Percentiles rank a stretch among this genome's conserved stretches.
phyloP scores from a whole-genome alignment of 1,140 invertebrate species.

The Drosophila nikananu region DNA sequence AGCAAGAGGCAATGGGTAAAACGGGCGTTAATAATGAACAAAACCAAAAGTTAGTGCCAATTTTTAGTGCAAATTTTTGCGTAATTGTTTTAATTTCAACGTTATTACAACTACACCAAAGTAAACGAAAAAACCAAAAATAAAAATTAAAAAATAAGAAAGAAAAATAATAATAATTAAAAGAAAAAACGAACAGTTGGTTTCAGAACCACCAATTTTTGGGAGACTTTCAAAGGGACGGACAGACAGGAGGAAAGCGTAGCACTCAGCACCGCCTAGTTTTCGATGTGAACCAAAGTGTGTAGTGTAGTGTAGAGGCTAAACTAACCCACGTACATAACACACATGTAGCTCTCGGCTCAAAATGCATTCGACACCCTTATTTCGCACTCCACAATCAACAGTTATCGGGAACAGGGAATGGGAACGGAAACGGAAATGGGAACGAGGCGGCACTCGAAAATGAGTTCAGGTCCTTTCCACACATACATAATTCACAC shows the following conservation, averaged over 20 bases:
- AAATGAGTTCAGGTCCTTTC: conserved; percentile 36
- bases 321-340: conserved; percentile 39
- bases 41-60: conserved; percentile 75
- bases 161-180: background rate
- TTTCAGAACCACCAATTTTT: conserved; percentile 83
- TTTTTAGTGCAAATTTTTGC: conserved; percentile 83
- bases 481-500: conserved; percentile 19
- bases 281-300: conserved; percentile 48
- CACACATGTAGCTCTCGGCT: conserved; percentile 33
- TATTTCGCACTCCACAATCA: conserved; percentile 30
- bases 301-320: conserved; percentile 52
- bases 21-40: conserved; percentile 39
- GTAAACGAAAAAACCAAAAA: conserved; percentile 32
- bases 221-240: conserved; percentile 63
- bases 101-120: conserved; percentile 49
- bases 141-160: conserved; percentile 27
- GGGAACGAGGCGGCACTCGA: conserved; percentile 3
- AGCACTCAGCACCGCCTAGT: conserved; percentile 50
- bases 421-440: background rate
- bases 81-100: conserved; percentile 60
- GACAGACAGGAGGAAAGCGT: conserved; percentile 30
- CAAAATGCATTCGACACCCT: conserved; percentile 29
- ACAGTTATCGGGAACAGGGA: conserved; percentile 17
- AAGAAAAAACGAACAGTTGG: conserved; percentile 60
- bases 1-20: conserved; percentile 23